Base-by-base conservation (phyloP, 2,888 invertebrate species). In the Hyles lineata region DNA sequence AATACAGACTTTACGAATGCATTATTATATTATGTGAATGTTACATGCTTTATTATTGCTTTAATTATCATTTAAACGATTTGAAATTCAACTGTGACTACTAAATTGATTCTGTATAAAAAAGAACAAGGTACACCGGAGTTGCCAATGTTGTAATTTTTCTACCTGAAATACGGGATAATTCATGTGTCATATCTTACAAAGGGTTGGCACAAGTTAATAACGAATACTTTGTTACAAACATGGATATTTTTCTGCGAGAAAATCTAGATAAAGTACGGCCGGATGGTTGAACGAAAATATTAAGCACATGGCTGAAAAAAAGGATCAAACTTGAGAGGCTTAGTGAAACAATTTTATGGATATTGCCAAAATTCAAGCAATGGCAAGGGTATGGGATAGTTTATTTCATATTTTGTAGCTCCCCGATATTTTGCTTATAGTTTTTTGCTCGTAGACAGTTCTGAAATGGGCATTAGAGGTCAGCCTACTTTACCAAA, bases 181-280 rank as follows among this genome's bases (percentile, higher is more conserved):
- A 67, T 67, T 67, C 77, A 78, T 75, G 50, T 50, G 50, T 67
- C 67, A 50, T 50, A 67, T 50, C 23, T 67, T 67, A 67, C 21
- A 23, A 67, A 25, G 50, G 67, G 15, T 67, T 11, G 50, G 43
- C 67, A 15, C 43, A 43, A 67, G 50, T 67, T 67, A 67, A 67
- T 50, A 67, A 67, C 67, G 15, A 67, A 67, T 6, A 50, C 25
- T 67, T 67, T 67, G 23, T 67, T 25, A 50, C 23, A 11, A 67
- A 23, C 50, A 50, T 50, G 17, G 50, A 50, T 50, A 43, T 67
- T 67, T 35, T 62, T 19, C 21, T 67, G 50, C 7, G 17, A 50
- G 50, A 67, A 43, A 67, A 50, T 67, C 67, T 50, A 50, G 50
- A 67, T 67, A 67, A 67, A 67, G 23, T 67, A 25, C 23, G 17